phyloP scores from a whole-genome alignment of 2,797 vertebrate genomes.

The Apogon hyalosoma region DNA sequence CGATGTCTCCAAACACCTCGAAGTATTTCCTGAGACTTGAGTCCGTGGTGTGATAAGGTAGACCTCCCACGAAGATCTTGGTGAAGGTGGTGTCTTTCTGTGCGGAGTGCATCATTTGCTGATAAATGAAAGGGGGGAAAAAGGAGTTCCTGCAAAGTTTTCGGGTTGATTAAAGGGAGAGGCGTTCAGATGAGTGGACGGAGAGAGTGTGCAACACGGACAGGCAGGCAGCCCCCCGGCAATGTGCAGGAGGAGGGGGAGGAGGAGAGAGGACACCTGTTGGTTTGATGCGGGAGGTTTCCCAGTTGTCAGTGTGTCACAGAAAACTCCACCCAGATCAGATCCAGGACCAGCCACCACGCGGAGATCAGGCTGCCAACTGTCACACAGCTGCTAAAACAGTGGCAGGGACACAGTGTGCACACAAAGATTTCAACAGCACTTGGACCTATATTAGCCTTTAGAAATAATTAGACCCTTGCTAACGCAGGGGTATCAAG shows the following conservation, averaged over 20 bases:
- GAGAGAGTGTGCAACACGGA: conserved; percentile 28
- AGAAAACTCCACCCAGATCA: conserved; percentile 72
- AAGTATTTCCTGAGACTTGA: conserved; percentile 96
- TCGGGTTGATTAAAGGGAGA: neutral
- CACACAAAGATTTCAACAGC: neutral
- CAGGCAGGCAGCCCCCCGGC: conserved; percentile 25
- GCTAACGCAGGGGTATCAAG: too few species aligned
- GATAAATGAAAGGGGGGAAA: neutral
- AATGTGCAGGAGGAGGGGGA: conserved; percentile 4
- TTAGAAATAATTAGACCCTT: too few species aligned
- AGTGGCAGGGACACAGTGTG: conserved; percentile 10
- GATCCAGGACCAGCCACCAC: conserved; percentile 42
- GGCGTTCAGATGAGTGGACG: conserved; percentile 15
- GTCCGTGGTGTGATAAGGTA: conserved; percentile 97
- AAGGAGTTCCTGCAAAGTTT: conserved; percentile 10
- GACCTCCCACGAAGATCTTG: conserved; percentile 97
- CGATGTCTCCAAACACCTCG: conserved; percentile 97
- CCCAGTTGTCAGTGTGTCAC: conserved; percentile 74
- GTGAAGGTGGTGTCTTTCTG: conserved; percentile 98
- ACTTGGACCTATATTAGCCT: too few species aligned
- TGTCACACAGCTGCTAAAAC: conserved; percentile 56
- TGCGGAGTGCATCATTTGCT: conserved; percentile 92
- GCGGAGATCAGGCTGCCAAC: conserved; percentile 23
- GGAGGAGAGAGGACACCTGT: conserved; percentile 72
- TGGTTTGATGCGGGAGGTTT: conserved; percentile 65